Conservation (phyloP, 2,797 vertebrate species). For the Melanotaenia maccullochi region DNA sequence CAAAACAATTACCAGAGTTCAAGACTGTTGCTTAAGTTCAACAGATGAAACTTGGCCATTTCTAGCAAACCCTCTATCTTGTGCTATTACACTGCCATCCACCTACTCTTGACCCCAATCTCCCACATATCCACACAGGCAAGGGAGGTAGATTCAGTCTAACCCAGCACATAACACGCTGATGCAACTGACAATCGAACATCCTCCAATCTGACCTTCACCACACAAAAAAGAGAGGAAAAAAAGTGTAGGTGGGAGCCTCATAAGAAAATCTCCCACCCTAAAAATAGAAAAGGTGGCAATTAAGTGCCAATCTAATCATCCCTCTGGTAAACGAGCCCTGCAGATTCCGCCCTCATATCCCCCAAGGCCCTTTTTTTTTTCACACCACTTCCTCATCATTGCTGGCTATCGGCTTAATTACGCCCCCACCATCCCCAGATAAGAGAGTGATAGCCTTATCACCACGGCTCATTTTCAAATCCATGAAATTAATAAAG, state of each 20-base stretch:
- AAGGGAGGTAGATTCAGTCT: constrained; percentile 31
- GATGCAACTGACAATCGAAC: constrained; percentile 54
- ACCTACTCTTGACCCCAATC: constrained; percentile 76
- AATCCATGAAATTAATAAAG: constrained; percentile 84
- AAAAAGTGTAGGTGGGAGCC: constrained; percentile 24
- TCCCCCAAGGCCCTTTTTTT: constrained; percentile 67
- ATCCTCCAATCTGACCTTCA: constrained; percentile 72
- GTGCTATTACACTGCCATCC: constrained; percentile 53
- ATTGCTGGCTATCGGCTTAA: constrained; percentile 79
- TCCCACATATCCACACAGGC: constrained; percentile 52
- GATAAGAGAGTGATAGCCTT: constrained; percentile 82
- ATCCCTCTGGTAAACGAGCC: constrained; percentile 77
- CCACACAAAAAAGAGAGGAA: constrained; percentile 12
- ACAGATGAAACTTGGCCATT: constrained; percentile 58
- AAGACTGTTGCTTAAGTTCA: constrained; percentile 54
- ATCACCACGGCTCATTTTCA: constrained; percentile 82
- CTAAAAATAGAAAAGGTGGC: constrained; percentile 81
- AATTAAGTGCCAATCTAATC: constrained; percentile 81
- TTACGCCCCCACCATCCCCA: constrained; percentile 76
- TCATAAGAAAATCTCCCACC: constrained; percentile 54
- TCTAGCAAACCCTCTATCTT: constrained; percentile 42
- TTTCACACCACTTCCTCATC: constrained; percentile 75
- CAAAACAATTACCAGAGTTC: constrained; percentile 64
- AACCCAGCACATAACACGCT: constrained; percentile 39
- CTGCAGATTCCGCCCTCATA: constrained; percentile 76